These are phyloP conservation scores for Mus musculus DNA, from an alignment of 2,113 vertebrate genomes.

Conservation along the genomic window GRCm39 chr4:99029001-99029500, in stretches of 20 bases:
- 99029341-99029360: conserved; percentile 45
- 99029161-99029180: neutral
- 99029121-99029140: neutral
- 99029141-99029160: neutral
- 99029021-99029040: neutral
- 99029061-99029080: neutral
- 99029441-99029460: neutral
- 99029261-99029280: conserved; percentile 5
- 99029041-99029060: neutral
- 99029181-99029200: neutral
- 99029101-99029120: neutral
- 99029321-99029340: conserved; percentile 35
- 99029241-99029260: neutral
- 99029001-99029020: neutral
- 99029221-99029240: neutral
- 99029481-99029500: neutral
- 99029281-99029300: neutral
- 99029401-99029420: conserved; percentile 13
- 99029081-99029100: neutral
- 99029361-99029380: neutral
- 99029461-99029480: neutral
- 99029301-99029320: neutral
- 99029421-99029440: neutral
- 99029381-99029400: neutral
- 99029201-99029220: neutral